Base-by-base conservation (phyloP, 2,113 vertebrate species). In the Gnathonemus longibarbis region DNA sequence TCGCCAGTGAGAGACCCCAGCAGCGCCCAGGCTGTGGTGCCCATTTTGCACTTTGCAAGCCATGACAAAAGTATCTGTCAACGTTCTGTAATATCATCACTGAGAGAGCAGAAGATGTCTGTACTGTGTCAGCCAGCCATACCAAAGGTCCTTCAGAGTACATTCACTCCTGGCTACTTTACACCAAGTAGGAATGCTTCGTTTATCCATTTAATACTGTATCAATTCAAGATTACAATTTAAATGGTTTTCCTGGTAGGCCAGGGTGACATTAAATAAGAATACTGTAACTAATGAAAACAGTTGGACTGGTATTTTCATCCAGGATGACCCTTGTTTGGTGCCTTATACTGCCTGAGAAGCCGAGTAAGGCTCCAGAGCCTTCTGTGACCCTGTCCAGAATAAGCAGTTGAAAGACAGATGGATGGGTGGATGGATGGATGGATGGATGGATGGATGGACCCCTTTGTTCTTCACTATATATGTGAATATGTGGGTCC, bases 21-120 rank as follows among this genome's bases (percentile, higher is more conserved):
- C 56, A 24, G 56, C 0, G 6, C 56, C 62, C 62, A 21, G 56
- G 21, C 42, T 50, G 27, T 27, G 17, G 58, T 39, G 84, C 62
- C n/a, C 1, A 10, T 27, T 66, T n/a, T 66, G n/a, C 62, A 66
- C 62, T 66, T 89, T 62, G 50, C 42, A 85, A 84, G 46, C 49
- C 89, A 84, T 85, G 80, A 46, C 52, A 58, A 84, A 62, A 89
- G 58, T 52, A 87, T 66, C 83, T 83, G 31, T 90, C 15, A 86
- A 42, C 80, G n/a, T 66, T 66, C 56, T 42, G 50, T 70, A 70
- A 86, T 86, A 90, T 89, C 58, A 86, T 70, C 83, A 86, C 35
- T 86, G 39, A n/a, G 48, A 48, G 27, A 35, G 70, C 46, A 2
- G 21, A 21, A 48, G 80, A 42, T 15, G 70, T 77, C 27, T 39